Evolutionary conservation across 1,140 invertebrate genomes (phyloP), one percentile per base, ranked within the genome.

Genomic region (Neodiprion virginianus): DNA sequence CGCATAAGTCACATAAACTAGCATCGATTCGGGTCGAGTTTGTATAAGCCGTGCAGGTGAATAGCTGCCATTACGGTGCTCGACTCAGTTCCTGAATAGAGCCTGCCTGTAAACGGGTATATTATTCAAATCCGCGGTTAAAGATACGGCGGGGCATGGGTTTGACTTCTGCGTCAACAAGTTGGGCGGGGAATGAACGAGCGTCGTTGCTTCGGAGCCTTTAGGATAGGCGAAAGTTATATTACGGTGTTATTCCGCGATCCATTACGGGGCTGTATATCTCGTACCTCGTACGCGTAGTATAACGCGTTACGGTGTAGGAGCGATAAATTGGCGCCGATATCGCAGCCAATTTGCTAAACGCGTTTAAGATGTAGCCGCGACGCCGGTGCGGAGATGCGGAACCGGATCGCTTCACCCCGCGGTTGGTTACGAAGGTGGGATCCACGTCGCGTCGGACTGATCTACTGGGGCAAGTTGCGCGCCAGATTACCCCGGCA

Each of bases 51-150:
- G 66, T 17, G 17, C 28, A 40, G 71, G 74, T 83, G 84, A 86
- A 82, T 85, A 84, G 83, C 80, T 78, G 78, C 76, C 82, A 86
- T 86, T 81, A 82, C 77, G 17, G 67, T 75, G 75, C 76, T 77
- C 11, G 53, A 12, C n/a, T 12, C 53, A 17, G 53, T 61, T 61
- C 53, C 28, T 12, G n/a, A 61, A 61, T 61, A 14, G 53, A 83
- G 80, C 81, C 79, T 75, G 84, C 84, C 76, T 87, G 80, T 76
- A 84, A 87, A 87, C 81, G 85, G 76, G 74, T 71, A 74, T 86
- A 86, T 87, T 87, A 87, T 87, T 87, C 82, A 87, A 86, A 87
- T 86, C 80, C 67, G 67, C 73, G 74, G 75, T 75, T 75, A 76
- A 74, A 77, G 79, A 75, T 17, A 74, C 28, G 53, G 53, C 28